These are phyloP conservation scores for Theocolax elegans DNA, from an alignment of 1,140 invertebrate genomes.

Conservation along the genomic window DNA sequence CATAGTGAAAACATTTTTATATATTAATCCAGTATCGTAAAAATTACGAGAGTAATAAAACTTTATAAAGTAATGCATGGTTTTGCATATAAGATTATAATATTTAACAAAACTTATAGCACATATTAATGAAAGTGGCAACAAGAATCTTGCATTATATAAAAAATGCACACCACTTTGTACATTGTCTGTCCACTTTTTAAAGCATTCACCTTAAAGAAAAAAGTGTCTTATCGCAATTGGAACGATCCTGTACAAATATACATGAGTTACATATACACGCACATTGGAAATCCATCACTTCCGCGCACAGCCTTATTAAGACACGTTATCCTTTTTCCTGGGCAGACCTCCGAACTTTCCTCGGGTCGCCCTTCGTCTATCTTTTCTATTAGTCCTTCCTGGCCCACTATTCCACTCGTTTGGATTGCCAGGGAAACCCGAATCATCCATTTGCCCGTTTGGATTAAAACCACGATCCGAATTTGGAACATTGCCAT, in stretches of 20 bases:
- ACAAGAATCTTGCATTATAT: slow-evolving; percentile 7
- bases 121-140: slow-evolving; percentile 5
- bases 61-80: slow-evolving; percentile 17
- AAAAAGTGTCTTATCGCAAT: slow-evolving; percentile 1
- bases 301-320: not conserved
- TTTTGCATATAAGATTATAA: slow-evolving; percentile 1
- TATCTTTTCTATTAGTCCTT: slow-evolving; percentile 32
- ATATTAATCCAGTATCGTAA: slow-evolving; percentile 3
- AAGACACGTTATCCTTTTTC: slow-evolving; percentile 30
- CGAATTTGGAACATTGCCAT: slow-evolving; percentile 30
- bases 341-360: slow-evolving; percentile 33
- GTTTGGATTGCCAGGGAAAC: not conserved
- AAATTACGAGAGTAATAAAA: slow-evolving; percentile 29
- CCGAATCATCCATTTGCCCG: slow-evolving; percentile 12
- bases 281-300: not conserved
- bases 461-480: slow-evolving; percentile 25
- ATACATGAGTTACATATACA: slow-evolving; percentile 14
- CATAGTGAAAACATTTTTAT: slow-evolving; percentile 22
- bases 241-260: slow-evolving; percentile 32
- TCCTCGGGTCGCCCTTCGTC: slow-evolving; percentile 23
- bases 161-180: slow-evolving; percentile 21
- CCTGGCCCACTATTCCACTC: slow-evolving; percentile 33
- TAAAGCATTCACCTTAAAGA: too few relatives aligned
- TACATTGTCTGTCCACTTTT: too few relatives aligned
- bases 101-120: slow-evolving; percentile 32